Base-by-base conservation (phyloP, 2,888 invertebrate species). In the Flexamia atlantica region DNA sequence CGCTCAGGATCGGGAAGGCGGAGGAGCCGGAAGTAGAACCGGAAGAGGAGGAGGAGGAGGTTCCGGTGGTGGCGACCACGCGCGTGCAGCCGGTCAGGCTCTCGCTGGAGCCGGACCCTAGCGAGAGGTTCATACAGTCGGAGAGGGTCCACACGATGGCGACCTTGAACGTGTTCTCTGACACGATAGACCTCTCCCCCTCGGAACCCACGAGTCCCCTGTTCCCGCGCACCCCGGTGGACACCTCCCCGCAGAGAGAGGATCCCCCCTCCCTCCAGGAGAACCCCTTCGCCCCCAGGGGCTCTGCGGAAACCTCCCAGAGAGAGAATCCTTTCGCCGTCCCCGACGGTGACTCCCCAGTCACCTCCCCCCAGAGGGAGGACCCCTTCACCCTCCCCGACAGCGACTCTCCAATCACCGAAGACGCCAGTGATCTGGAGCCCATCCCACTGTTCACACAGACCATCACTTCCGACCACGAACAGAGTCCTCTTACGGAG, bases 41-140 rank as follows among this genome's bases (percentile, higher is more conserved):
- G 40, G 84, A 60, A 12, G 83, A 80, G 28, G 82, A 64, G 68
- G 79, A 60, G 12, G 46, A 76, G 80, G 84, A 84, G 81, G 85
- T 85, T 46, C 83, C 80, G 40, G 83, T 79, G 17, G 74, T 83
- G 23, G 83, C 84, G 25, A 57, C 85, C 68, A 81, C 81, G 40
- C 79, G 84, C 42, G 82, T 85, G 72, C 84, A 84, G 53, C 85
- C 85, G 42, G 84, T 81, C 25, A 86, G 84, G 53, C 68, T 86
- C 60, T 84, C 79, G n/a, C 84, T 81, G 28, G 82, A 85, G 36
- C 82, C 82, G 23, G 83, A 83, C 82, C 82, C 85, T 12, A 83
- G 83, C 76, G 85, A 84, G 83, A 79, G 82, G 40, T 84, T 85
- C 57, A 81, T 85, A n/a, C 36, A 82, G n/a, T 82, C 72, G 53